Conservation (phyloP, 2,797 vertebrate species). For the Sebastolobus alascanus region DNA sequence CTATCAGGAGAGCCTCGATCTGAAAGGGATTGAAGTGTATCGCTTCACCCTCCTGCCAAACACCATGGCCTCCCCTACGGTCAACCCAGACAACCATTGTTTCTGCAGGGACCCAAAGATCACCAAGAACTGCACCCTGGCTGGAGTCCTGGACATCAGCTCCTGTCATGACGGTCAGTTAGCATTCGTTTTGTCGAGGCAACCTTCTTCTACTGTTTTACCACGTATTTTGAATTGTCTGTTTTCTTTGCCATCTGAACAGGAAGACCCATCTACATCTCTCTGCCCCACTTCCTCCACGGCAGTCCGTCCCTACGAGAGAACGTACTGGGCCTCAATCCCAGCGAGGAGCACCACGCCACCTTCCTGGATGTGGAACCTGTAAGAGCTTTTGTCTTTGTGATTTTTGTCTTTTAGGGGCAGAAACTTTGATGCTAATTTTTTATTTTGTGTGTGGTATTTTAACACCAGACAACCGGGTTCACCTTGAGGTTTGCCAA, state of each 20-base stretch:
- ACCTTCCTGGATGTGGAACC: constrained; percentile 95
- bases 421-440: not conserved
- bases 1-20: constrained; percentile 68
- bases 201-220: not conserved
- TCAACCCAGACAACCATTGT: constrained; percentile 90
- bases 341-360: constrained; percentile 85
- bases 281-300: constrained; percentile 94
- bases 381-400: constrained; percentile 80
- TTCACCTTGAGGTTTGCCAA: constrained; percentile 94
- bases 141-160: constrained; percentile 89
- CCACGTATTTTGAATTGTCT: not conserved
- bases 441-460: not conserved
- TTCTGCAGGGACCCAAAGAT: constrained; percentile 83
- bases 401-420: not conserved
- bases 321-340: constrained; percentile 83
- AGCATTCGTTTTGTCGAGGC: not conserved
- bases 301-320: constrained; percentile 82
- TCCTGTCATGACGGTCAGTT: constrained; percentile 82
- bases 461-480: constrained; percentile 88
- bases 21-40: constrained; percentile 92
- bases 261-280: constrained; percentile 90
- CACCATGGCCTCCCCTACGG: constrained; percentile 85
- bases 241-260: constrained; percentile 31
- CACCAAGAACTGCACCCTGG: constrained; percentile 88
- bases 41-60: constrained; percentile 84